Base-by-base conservation (phyloP, 1,140 invertebrate species). In the Chelonus insularis region DNA sequence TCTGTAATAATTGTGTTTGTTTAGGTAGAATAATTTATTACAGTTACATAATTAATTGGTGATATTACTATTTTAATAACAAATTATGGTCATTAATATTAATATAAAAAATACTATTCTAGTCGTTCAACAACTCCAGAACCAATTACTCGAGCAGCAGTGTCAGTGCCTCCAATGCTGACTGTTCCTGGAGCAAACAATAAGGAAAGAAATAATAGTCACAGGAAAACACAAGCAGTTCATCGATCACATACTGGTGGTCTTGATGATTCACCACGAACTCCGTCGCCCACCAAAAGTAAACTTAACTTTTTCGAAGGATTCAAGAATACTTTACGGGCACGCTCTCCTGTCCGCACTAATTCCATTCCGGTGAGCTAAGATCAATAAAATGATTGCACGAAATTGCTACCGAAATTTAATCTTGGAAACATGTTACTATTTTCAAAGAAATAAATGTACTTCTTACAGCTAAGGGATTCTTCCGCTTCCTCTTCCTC, bases 241-340 rank as follows among this genome's bases (percentile, higher is more conserved):
- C 80, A 65, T 34, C 82, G 75, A 67, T 79, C 71, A 65, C 76
- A 69, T 62, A 78, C 65, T 63, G 82, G 70, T 70, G 72, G 68
- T 67, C 71, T 65, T 70, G 82, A 69, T 64, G 77, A 68, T 52
- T 55, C 69, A 5, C 68, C 82, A 66, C 66, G 78, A 64, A 72
- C 83, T 65, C 77, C 79, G 60, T 86, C 68, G 74, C 85, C 71
- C 67, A 86, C 83, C 45, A 89, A 89, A 60, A 79, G 85, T 83
- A 70, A 88, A 84, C 77, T 88, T 80, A 81, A 81, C 64, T 83
- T 87, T 65, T 79, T 87, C 66, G 85, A 86, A 64, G 86, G 86
- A 68, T 86, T 87, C 72, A 78, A 81, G 51, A 86, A 84, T 71
- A 85, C 85, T 3, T 73, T 87, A 32, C 78, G 84, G 52, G 73